These are phyloP conservation scores for Mesorhabditis belari DNA, from an alignment of 2,888 invertebrate genomes.

Conservation along the genomic window DNA sequence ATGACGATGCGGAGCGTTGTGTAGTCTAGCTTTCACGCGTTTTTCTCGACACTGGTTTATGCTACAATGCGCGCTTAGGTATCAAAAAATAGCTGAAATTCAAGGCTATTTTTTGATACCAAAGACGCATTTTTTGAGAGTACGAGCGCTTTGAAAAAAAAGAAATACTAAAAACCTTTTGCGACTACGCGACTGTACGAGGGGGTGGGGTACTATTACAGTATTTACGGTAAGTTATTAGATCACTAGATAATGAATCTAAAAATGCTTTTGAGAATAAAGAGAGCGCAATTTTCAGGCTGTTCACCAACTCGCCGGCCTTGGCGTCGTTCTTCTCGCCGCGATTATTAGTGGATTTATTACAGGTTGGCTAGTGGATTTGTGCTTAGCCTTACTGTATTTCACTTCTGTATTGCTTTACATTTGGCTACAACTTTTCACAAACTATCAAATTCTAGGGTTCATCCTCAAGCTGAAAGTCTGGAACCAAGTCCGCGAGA, in stretches of 20 bases:
- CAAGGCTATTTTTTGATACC: too few species aligned
- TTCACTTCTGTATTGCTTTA: not conserved
- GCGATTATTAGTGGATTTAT: constrained; percentile 69
- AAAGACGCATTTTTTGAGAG: too few species aligned
- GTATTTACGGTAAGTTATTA: not conserved
- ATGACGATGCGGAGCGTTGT: too few species aligned
- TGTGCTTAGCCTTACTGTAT: not conserved
- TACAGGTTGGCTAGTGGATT: constrained; percentile 56
- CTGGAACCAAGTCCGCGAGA: constrained; percentile 39
- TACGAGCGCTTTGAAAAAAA: too few species aligned
- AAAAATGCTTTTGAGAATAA: constrained; percentile 50
- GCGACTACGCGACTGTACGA: too few species aligned
- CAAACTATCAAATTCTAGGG: constrained; percentile 16
- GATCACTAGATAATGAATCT: not conserved
- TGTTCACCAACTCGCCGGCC: constrained; percentile 69
- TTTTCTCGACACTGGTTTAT: too few species aligned
- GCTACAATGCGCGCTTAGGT: too few species aligned
- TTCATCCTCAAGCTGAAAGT: constrained; percentile 32
- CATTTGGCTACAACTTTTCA: not conserved
- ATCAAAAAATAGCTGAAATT: not conserved
- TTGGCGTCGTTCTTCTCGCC: constrained; percentile 67
- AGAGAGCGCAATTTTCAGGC: too few species aligned
- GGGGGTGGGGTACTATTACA: too few species aligned
- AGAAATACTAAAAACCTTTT: too few species aligned
- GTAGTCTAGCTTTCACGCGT: too few species aligned